Base-by-base conservation (phyloP, 2,888 invertebrate species). In the Watsonalla binaria region DNA sequence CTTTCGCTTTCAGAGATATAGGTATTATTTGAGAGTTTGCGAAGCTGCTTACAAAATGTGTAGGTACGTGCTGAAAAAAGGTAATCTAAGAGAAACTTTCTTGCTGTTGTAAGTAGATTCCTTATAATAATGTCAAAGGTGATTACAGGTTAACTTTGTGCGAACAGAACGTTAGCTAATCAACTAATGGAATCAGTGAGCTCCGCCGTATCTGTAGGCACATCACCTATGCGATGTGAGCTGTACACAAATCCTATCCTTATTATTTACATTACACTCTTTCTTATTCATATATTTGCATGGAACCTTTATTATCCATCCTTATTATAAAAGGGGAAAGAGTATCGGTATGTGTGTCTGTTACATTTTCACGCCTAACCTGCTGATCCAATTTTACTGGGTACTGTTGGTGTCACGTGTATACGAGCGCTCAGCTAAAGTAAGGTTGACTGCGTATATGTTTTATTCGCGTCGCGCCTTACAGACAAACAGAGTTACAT, bases 1-100 rank as follows among this genome's bases (percentile, higher is more conserved):
- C 74, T 72, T 89, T 84, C 76, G 85, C 90, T 89, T 88, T 90
- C 81, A 88, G 70, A 49, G 49, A 49, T 49, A 49, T 42, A 42
- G 42, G 14, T 49, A 49, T 49, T 49, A 49, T 49, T 49, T 35
- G 37, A 39, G 37, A 37, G 14, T 49, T 49, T 39, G 14, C 49
- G 49, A 37, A 15, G 49, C 49, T 39, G 15, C 14, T 42, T 42
- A 42, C 42, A 37, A 37, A 9, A 49, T 34, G 33, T 8, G 14
- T 48, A 35, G 13, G 39, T 49, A 37, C 8, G 5, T 39, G 5
- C 34, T 14, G 15, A 49, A 49, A 49, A 48, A 37, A 4, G 37
- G 33, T 13, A 48, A 48, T 37, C 13, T 14, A 13, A 47, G n/a
- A 13, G 14, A 13, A 7, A 37, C 15, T 15, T 46, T 34, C 52